Conservation (phyloP, 2,888 invertebrate genomes). For the Nomada fucata region DNA sequence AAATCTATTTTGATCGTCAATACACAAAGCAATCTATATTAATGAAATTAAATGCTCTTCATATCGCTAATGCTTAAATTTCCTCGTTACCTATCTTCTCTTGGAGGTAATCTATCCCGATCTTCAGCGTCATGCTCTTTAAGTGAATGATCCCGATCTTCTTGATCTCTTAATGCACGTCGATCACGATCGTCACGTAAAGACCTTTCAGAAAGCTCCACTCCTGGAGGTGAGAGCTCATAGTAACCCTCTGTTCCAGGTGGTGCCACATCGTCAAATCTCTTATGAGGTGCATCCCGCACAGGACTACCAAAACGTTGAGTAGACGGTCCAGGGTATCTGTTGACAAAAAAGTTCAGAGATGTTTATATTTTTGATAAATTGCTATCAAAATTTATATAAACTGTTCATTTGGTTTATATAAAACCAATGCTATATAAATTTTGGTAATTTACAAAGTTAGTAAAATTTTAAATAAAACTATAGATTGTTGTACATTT, state of each 20-base stretch:
- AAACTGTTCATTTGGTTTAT: constrained; percentile 19
- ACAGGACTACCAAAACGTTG: constrained; percentile 77
- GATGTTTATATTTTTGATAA: constrained; percentile 49
- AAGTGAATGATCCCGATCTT: constrained; percentile 76
- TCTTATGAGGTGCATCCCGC: constrained; percentile 77
- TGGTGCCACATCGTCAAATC: constrained; percentile 83
- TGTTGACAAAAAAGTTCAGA: constrained; percentile 76
- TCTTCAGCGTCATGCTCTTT: constrained; percentile 80
- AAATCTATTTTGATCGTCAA: neutral
- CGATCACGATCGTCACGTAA: constrained; percentile 77
- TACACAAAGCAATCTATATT: too few species aligned
- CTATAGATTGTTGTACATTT: constrained; percentile 37
- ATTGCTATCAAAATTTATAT: constrained; percentile 12
- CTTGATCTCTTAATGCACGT: constrained; percentile 75
- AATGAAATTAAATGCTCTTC: neutral
- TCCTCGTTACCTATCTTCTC: constrained; percentile 78
- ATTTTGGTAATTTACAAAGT: constrained; percentile 10
- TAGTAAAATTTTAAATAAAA: constrained; percentile 39
- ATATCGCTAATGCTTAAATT: neutral
- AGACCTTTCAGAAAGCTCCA: constrained; percentile 80
- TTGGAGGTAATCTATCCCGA: constrained; percentile 74
- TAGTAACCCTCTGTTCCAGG: constrained; percentile 85
- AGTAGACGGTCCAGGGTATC: constrained; percentile 79
- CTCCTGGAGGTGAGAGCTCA: constrained; percentile 81
- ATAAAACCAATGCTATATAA: constrained; percentile 22